Evolutionary conservation across 2,113 vertebrate species (phyloP).

Genomic region (Microtus ochrogaster): DNA sequence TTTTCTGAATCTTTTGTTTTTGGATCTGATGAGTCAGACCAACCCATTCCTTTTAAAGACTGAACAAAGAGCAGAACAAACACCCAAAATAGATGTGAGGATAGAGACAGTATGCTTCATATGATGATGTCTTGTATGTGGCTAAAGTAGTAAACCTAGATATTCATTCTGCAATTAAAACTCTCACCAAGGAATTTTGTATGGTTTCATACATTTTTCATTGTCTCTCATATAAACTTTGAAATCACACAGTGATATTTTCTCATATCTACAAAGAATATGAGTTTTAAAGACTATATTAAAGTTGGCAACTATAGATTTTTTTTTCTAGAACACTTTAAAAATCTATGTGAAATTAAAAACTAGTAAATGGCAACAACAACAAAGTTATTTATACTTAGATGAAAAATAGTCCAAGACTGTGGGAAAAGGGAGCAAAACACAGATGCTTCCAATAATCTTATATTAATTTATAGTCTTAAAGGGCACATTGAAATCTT

Average conservation of each 20-base stretch:
- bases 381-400: neutral
- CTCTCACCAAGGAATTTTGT: neutral
- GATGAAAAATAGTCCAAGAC: neutral
- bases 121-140: neutral
- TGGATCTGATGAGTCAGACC: neutral
- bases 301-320: neutral
- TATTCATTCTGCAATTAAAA: neutral
- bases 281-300: neutral
- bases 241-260: neutral
- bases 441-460: neutral
- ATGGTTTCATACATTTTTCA: neutral
- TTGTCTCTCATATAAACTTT: neutral
- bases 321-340: constrained; percentile 27
- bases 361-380: neutral
- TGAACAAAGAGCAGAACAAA: neutral
- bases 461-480: neutral
- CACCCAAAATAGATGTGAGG: neutral
- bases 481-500: neutral
- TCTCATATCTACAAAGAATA: neutral
- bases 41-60: neutral
- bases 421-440: neutral
- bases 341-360: constrained; percentile 5
- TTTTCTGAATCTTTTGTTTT: neutral
- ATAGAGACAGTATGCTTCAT: neutral
- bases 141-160: neutral